Conservation (phyloP, 2,888 invertebrate genomes). For the Macroteleia sp. region DNA sequence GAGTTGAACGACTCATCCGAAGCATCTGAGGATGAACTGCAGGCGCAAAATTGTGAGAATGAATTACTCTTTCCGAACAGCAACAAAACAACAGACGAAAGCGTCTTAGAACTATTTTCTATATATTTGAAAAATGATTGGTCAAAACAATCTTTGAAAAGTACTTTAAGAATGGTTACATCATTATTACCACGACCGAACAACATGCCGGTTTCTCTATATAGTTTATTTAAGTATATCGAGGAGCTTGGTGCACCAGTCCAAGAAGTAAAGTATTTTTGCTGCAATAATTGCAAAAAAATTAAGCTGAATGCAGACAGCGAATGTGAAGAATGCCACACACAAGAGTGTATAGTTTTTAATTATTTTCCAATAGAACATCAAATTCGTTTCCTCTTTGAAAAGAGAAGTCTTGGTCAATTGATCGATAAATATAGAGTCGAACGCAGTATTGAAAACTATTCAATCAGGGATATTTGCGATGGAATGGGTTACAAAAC, state of each 20-base stretch:
- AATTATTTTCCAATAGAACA: slow-evolving; percentile 53
- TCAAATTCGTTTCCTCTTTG: slow-evolving; percentile 29
- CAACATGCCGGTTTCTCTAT: slow-evolving; percentile 10
- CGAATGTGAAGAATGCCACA: slow-evolving; percentile 35
- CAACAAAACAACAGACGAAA: too few species aligned
- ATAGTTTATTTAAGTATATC: slow-evolving; percentile 18
- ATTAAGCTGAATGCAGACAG: slow-evolving; percentile 2
- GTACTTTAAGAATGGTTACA: too few species aligned
- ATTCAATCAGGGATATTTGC: not conserved
- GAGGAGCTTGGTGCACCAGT: not conserved
- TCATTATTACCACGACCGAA: slow-evolving; percentile 16
- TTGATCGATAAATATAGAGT: slow-evolving; percentile 11
- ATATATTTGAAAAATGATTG: too few species aligned
- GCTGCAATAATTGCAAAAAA: slow-evolving; percentile 15
- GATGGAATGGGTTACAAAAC: slow-evolving; percentile 32
- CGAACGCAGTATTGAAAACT: not conserved
- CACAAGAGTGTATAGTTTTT: slow-evolving; percentile 31
- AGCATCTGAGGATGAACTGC: too few species aligned
- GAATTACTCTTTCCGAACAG: too few species aligned
- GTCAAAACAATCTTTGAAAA: too few species aligned
- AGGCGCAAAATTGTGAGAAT: too few species aligned
- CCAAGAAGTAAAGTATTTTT: slow-evolving; percentile 14
- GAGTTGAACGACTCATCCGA: too few species aligned
- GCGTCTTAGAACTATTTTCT: too few species aligned
- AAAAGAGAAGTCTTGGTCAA: not conserved